Base-by-base conservation (phyloP, 2,888 invertebrate species). In the Meloe dianella region DNA sequence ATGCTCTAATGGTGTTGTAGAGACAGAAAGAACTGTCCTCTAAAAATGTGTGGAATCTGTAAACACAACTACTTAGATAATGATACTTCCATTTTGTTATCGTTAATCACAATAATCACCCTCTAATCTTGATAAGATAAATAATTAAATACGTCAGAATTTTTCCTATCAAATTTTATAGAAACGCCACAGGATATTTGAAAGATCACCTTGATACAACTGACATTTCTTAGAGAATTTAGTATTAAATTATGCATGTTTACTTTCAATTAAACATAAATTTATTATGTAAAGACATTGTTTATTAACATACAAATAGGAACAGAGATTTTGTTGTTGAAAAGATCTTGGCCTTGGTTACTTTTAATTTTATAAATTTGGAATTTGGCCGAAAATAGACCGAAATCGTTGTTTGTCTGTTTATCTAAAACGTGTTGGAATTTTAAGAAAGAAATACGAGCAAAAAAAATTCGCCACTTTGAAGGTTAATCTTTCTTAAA, bases 401-500 rank as follows among this genome's bases (percentile, higher is more conserved):
- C 54, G 12, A 54, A 54, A 54, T 54, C 27, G 27, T 54, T 54
- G 54, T 24, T 27, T 27, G 51, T 22, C 22, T 51, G 51, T 54
- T 54, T 54, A 14, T 27, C 27, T 54, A 14, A 54, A 27, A 24
- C 54, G 54, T 54, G 54, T 54, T 54, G 54, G 54, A 54, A 54
- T 54, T 54, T 54, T 54, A 6, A 1, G 27, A 14, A 27, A 24
- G 24, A 54, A 54, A 1, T 24, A 47, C 10, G 38, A 47, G 20
- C 6, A 10, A 6, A 22, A 51, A 54, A 54, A 54, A 54, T n/a
- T 54, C 54, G 3, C 14, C 54, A 54, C 7, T 54, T 3, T 27
- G 54, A 54, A 54, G 54, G 54, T 54, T 54, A 27, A 51, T 51
- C 24, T 51, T 51, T 54, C 14, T 24, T 22, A 54, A 54, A 54